Evolutionary conservation across 2,888 invertebrate species (phyloP), one percentile per base, ranked within the genome.

Genomic region (Orchesellides sinensis): DNA sequence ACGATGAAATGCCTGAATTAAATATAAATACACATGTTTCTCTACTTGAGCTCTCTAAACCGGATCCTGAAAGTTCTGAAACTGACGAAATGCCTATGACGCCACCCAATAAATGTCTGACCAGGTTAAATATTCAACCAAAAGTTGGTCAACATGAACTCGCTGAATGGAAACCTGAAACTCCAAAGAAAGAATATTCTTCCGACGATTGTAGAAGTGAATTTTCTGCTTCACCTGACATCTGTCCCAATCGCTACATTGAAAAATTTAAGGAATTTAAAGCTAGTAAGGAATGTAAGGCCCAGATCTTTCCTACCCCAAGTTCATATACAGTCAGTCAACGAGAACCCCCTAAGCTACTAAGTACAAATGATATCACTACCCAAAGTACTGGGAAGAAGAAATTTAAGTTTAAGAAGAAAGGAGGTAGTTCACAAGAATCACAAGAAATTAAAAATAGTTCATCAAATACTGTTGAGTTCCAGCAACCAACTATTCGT

Each of bases 391-490:
- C 8, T 12, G 54, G 25, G 19, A 32, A 21, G 8, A 74, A 35
- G 29, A 63, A 65, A 61, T 74, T 74, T 35, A 74, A 49, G 25
- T 74, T 74, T 35, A 74, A 65, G n/a, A 74, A 74, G 52, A 74
- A 74, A 25, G 17, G 8, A 6, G 19, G n/a, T 12, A 17, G 4
- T 0, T 21, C 14, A 8, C 2, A 23, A 66, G 17, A 5, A 47
- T 47, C 47, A n/a, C 47, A 47, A 14, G 47, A 47, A 4, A 8
- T 12, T 35, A 12, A 35, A 5, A 12, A 35, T 35, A 12, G n/a
- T n/a, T n/a, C n/a, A n/a, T n/a, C n/a, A n/a, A n/a, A n/a, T n/a
- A n/a, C n/a, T n/a, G n/a, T n/a, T n/a, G n/a, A n/a, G n/a, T n/a
- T n/a, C n/a, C n/a, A n/a, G n/a, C n/a, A n/a, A n/a, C n/a, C n/a